phyloP scores from a whole-genome alignment of 1,140 invertebrate genomes.

The Diachasma alloeum region DNA sequence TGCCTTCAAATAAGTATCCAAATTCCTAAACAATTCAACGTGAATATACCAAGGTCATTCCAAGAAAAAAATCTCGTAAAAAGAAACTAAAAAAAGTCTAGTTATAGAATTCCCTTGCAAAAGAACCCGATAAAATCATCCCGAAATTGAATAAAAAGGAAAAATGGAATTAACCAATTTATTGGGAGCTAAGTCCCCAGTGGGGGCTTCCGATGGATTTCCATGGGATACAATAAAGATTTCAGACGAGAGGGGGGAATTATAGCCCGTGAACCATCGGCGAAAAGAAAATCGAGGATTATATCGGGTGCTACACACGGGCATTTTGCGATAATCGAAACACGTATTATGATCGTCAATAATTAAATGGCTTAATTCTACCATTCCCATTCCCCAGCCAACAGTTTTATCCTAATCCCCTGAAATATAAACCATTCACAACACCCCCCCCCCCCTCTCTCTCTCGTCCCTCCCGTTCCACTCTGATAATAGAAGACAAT shows the following conservation, averaged over 20 bases:
- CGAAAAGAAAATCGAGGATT: neutral
- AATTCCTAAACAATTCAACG: no score
- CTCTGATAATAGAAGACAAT: neutral
- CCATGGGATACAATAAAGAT: neutral
- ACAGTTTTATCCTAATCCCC: neutral
- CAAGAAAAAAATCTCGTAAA: no score
- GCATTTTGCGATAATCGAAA: neutral
- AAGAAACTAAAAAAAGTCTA: no score
- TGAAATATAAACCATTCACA: neutral
- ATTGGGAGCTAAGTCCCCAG: neutral
- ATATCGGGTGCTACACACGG: neutral
- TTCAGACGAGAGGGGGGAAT: neutral
- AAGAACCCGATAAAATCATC: neutral
- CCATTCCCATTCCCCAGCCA: neutral
- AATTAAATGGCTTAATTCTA: neutral
- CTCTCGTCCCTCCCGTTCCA: neutral
- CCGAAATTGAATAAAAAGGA: neutral
- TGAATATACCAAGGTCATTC: no score
- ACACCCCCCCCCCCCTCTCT: neutral
- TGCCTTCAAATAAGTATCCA: no score
- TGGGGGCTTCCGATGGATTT: neutral
- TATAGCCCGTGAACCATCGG: neutral
- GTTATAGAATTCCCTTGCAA: no score
- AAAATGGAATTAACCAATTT: neutral
- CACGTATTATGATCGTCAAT: neutral